These are phyloP conservation scores for Temnothorax unifasciatus DNA, from an alignment of 2,888 invertebrate species.

Conservation along the genomic window DNA sequence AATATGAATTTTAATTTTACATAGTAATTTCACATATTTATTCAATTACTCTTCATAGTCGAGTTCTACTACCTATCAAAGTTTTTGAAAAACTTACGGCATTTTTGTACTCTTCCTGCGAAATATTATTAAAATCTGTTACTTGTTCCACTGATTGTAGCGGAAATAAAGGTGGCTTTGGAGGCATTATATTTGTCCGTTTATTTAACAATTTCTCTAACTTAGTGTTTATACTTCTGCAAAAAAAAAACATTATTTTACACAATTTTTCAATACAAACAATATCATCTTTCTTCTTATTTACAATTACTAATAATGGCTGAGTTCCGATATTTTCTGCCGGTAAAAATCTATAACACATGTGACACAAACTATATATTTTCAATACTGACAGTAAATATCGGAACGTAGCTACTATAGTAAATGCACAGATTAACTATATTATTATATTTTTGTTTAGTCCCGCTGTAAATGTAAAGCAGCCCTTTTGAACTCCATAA, in stretches of 20 bases:
- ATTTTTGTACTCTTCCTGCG: conserved; percentile 4
- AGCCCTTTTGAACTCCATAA: no score
- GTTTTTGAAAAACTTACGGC: conserved; percentile 4
- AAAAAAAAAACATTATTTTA: background rate
- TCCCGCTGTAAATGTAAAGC: no score
- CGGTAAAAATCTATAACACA: no score
- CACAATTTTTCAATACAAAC: no score
- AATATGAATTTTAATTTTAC: background rate
- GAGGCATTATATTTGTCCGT: background rate
- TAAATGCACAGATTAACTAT: no score
- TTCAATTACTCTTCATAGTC: background rate
- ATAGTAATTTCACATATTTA: background rate
- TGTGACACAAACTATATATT: no score
- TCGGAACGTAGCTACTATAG: no score
- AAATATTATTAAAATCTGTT: background rate
- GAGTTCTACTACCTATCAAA: background rate
- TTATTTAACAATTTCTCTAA: background rate
- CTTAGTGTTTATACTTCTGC: background rate
- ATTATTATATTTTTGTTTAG: no score
- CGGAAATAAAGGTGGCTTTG: background rate
- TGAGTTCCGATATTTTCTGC: no score
- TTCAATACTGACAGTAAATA: no score
- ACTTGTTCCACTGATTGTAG: conserved; percentile 19
- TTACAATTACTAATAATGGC: no score
- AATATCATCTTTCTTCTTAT: no score